These are phyloP conservation scores for Meloidogyne hapla DNA, from an alignment of 1,140 invertebrate species.

Conservation along the genomic window DNA sequence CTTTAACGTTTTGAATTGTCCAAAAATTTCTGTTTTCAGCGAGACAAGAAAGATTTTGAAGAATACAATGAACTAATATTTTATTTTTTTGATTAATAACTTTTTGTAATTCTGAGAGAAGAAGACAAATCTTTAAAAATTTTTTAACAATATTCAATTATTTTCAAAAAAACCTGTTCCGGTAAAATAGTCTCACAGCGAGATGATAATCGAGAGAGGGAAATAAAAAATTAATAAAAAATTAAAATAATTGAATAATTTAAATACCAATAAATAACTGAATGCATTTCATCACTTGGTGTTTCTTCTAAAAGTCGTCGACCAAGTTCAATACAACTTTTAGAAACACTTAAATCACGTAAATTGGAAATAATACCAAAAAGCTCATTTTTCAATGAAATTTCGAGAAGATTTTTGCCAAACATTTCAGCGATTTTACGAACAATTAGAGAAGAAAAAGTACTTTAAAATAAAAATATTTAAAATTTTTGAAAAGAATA, in stretches of 20 bases:
- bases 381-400: slow-evolving; percentile 40
- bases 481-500: slow-evolving; percentile 22
- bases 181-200: slow-evolving; percentile 30
- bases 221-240: slow-evolving; percentile 12
- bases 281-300: slow-evolving; percentile 22
- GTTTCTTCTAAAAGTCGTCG: slow-evolving; percentile 16
- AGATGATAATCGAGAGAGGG: slow-evolving; percentile 39
- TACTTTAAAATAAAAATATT: slow-evolving; percentile 36
- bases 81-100: slow-evolving; percentile 12
- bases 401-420: slow-evolving; percentile 17
- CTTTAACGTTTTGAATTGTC: slow-evolving; percentile 37
- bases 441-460: slow-evolving; percentile 44
- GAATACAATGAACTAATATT: slow-evolving; percentile 14
- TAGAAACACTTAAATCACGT: slow-evolving; percentile 36
- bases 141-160: slow-evolving; percentile 7
- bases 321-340: slow-evolving; percentile 38
- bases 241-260: slow-evolving; percentile 6
- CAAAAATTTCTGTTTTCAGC: slow-evolving; percentile 41
- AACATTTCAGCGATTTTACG: slow-evolving; percentile 51
- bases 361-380: slow-evolving; percentile 42
- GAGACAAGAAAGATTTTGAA: slow-evolving; percentile 37
- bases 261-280: slow-evolving; percentile 31
- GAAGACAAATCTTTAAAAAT: slow-evolving; percentile 32
- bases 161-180: slow-evolving; percentile 37
- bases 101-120: slow-evolving; percentile 24